Conservation (phyloP, 2,113 vertebrate genomes). For the Pterophyllum scalare region DNA sequence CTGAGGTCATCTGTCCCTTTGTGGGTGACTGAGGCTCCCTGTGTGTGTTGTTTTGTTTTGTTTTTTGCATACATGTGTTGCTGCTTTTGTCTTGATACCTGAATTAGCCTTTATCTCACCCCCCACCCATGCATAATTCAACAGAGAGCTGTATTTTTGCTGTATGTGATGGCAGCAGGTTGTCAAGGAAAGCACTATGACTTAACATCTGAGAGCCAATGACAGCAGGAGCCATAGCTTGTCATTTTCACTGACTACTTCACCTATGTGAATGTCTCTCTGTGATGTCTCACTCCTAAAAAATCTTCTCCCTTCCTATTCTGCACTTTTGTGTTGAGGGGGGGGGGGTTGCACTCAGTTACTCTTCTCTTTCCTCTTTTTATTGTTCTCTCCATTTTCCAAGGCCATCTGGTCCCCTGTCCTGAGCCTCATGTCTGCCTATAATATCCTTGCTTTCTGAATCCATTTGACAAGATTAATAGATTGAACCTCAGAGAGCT, state of each 20-base stretch:
- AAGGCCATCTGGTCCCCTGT: conserved; percentile 66
- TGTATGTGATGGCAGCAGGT: conserved; percentile 36
- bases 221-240: conserved; percentile 46
- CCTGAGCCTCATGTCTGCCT: conserved; percentile 52
- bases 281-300: conserved; percentile 34
- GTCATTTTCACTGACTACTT: conserved; percentile 46
- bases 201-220: conserved; percentile 34
- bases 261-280: conserved; percentile 32
- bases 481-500: conserved; percentile 70
- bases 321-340: neutral
- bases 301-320: conserved; percentile 25
- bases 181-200: conserved; percentile 35
- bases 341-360: neutral
- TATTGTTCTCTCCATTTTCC: conserved; percentile 56
- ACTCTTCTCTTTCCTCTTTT: conserved; percentile 23
- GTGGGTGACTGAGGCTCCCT: neutral
- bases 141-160: conserved; percentile 22
- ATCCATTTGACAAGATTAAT: conserved; percentile 77
- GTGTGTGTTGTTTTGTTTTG: neutral
- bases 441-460: conserved; percentile 58
- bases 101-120: neutral
- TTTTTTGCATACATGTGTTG: neutral
- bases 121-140: conserved; percentile 59
- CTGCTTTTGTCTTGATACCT: conserved; percentile 17
- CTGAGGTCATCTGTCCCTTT: neutral